Base-by-base conservation (phyloP, 2,113 vertebrate species). In the Corapipo altera region DNA sequence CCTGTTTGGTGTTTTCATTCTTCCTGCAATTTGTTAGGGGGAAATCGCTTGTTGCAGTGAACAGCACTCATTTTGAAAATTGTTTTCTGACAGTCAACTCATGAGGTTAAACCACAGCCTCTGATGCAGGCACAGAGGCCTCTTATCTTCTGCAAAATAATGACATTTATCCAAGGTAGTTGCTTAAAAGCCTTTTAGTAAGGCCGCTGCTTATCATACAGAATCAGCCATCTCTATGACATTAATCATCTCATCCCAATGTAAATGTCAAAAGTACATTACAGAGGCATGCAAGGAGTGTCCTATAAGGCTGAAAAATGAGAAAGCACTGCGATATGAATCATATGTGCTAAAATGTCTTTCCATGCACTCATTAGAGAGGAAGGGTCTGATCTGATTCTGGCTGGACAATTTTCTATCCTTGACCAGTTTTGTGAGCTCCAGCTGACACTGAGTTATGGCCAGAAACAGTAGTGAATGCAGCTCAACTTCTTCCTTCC, bases 171-270 rank as follows among this genome's bases (percentile, higher is more conserved):
- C 46, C n/a, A 69, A 76, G 49, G 19, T 28, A 65, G 70, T 33
- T 79, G 30, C 55, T 90, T 88, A 85, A 89, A 95, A 88, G 30
- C 49, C 15, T 78, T 87, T 88, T 61, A 87, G 57, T 87, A 69
- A 90, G 58, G n/a, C 17, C 44, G 61, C 30, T 41, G 21, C 57
- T 82, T 75, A 44, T 72, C 8, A 6, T 8, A 69, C 24, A 65
- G 48, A 82, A 93, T 70, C 67, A 44, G 28, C 10, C 26, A 49
- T 70, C 28, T 54, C 65, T 61, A 5, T 11, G 7, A 85, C 79
- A 65, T 91, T 75, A 90, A 75, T 78, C 6, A 39, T 74, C 54
- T 78, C 35, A 48, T 89, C 8, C 30, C 41, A 82, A 8, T 26
- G 5, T 55, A 91, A 91, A 49, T 8, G 15, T 85, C 62, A 84